Evolutionary conservation across 1,140 invertebrate species (phyloP), one percentile per base, ranked within the genome.

Genomic region (Drosophila nannoptera): DNA sequence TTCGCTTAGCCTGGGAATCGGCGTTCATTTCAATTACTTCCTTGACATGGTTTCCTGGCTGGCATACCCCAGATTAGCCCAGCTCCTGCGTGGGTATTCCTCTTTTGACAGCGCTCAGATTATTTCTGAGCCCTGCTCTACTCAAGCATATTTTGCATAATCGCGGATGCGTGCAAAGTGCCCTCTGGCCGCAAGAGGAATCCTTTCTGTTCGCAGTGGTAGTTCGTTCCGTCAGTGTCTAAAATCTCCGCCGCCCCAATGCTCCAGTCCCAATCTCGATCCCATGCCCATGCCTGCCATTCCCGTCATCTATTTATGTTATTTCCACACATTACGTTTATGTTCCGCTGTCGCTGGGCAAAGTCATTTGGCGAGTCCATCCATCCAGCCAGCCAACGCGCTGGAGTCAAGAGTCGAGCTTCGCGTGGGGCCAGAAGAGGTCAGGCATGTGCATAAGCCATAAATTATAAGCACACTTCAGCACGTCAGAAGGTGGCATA

Each of bases 381-480:
- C 53, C n/a, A 22, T 38, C 54, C 35, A 36, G 6, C 32, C 40
- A 53, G 5, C 14, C 35, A 58, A n/a, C n/a, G n/a, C n/a, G 11
- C 54, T 16, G 43, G 6, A 22, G 11, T 55, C 33, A 5, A 12
- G 8, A 43, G 43, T 46, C 14, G 8, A 36, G 50, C 53, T 33
- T 5, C 31, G 6, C 12, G 42, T 31, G 50, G 45, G 14, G 33
- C 16, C 31, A 36, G 14, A 43, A 40, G 67, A 67, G 52, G 52
- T 64, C 69, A 67, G 49, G 63, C 66, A 76, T 80, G 78, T 78
- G 63, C 75, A 69, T 68, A 48, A 14, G 62, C 63, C 73, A 84
- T 84, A 86, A 86, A 84, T 80, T 77, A 75, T 81, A 59, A 64
- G 63, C 54, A 46, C 75, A 73, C 75, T 78, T 83, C 69, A 67